phyloP scores from a whole-genome alignment of 2,113 vertebrate genomes.

The Syngnathus typhle region DNA sequence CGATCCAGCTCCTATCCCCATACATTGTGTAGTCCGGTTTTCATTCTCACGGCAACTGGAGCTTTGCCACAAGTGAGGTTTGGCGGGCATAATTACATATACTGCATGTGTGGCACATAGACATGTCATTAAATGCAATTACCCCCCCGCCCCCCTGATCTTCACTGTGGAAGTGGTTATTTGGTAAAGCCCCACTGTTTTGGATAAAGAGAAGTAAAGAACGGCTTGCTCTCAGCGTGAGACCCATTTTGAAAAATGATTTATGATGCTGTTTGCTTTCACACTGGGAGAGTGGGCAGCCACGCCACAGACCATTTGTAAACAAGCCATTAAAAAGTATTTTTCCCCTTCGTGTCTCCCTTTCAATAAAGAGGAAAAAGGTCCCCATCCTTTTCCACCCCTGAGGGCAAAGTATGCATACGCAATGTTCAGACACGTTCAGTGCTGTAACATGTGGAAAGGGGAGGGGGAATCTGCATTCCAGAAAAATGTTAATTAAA shows the following conservation, averaged over 20 bases:
- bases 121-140: too few relatives aligned
- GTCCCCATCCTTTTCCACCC: constrained; percentile 9
- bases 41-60: too few relatives aligned
- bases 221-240: not conserved
- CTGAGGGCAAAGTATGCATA: constrained; percentile 19
- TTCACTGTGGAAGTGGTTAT: not conserved
- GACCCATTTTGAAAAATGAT: not conserved
- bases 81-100: too few relatives aligned
- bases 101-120: too few relatives aligned
- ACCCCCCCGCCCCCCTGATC: not conserved
- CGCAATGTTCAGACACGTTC: not conserved
- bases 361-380: not conserved
- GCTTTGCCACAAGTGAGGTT: too few relatives aligned
- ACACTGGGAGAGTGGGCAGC: not conserved
- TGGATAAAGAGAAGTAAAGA: not conserved
- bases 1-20: too few relatives aligned
- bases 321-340: not conserved
- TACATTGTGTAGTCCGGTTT: too few relatives aligned
- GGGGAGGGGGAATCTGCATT: not conserved
- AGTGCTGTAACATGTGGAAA: not conserved
- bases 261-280: not conserved
- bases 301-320: not conserved
- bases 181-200: not conserved
- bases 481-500: not conserved
- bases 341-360: not conserved